Conservation (phyloP, 35 echinoderm and acorn worm species). For the Apostichopus parvimensis region DNA sequence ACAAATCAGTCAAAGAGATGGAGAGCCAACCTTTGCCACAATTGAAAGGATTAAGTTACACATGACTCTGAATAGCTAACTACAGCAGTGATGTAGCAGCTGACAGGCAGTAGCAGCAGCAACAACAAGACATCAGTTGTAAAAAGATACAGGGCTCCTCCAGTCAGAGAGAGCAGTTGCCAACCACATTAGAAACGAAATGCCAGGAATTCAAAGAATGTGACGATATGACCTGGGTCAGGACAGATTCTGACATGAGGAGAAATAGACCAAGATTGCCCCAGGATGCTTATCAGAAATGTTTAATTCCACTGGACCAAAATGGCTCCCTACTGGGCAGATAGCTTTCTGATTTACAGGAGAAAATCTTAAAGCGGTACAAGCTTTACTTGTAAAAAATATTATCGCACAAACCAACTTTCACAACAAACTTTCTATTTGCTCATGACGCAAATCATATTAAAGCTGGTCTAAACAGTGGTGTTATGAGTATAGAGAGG, state of each 20-base stretch:
- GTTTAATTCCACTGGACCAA: conserved; percentile 29
- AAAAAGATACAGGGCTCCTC: conserved; percentile 5
- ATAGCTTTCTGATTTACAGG: neutral
- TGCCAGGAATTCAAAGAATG: conserved; percentile 31
- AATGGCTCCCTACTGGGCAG: conserved; percentile 20
- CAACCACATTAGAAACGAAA: conserved; percentile 29
- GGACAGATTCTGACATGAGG: conserved; percentile 29
- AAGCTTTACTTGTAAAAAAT: no score
- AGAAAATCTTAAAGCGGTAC: no score
- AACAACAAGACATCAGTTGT: neutral
- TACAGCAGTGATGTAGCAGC: neutral
- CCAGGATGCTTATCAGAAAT: conserved; percentile 42
- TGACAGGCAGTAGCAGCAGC: neutral
- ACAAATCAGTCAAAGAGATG: neutral
- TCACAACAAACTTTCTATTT: no score
- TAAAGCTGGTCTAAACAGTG: no score
- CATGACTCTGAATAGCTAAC: neutral
- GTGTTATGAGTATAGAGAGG: no score
- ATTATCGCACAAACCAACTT: no score
- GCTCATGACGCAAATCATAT: no score
- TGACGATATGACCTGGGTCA: conserved; percentile 33
- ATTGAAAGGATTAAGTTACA: conserved; percentile 41
- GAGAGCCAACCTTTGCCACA: conserved; percentile 8
- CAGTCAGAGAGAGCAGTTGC: conserved; percentile 5
- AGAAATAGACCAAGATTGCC: conserved; percentile 27